phyloP scores from a whole-genome alignment of 2,888 invertebrate genomes.

The Spialia ferax region DNA sequence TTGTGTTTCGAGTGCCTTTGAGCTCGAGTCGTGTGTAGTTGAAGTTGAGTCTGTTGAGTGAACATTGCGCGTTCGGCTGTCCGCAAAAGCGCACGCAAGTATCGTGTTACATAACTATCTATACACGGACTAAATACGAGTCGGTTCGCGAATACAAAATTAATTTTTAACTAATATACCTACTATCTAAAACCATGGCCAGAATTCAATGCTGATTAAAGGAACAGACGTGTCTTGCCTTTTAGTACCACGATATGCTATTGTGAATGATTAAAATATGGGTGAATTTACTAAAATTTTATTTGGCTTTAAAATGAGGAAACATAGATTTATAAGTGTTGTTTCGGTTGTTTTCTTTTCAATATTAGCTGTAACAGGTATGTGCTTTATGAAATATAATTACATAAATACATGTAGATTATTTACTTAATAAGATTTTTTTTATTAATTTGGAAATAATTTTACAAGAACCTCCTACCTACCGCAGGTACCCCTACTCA shows the following conservation, averaged over 20 bases:
- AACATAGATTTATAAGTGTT: conserved; percentile 57
- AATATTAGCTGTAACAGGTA: conserved; percentile 66
- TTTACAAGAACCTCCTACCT: no score
- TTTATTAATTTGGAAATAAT: no score
- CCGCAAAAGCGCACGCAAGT: conserved; percentile 72
- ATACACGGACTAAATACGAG: conserved; percentile 37
- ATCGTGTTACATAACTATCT: conserved; percentile 59
- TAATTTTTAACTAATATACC: conserved; percentile 50
- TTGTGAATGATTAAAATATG: conserved; percentile 55
- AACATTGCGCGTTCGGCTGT: conserved; percentile 74
- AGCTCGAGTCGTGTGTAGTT: conserved; percentile 48
- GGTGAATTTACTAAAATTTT: conserved; percentile 46
- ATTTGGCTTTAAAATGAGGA: conserved; percentile 60
- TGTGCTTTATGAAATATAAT: conserved; percentile 47
- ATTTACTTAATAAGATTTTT: no score
- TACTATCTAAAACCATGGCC: conserved; percentile 50
- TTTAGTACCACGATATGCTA: conserved; percentile 61
- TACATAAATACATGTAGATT: no score
- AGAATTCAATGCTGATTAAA: conserved; percentile 69
- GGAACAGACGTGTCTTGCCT: conserved; percentile 46
- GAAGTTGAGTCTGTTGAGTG: conserved; percentile 42
- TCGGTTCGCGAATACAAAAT: conserved; percentile 32
- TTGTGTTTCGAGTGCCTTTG: conserved; percentile 47
- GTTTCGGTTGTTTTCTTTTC: conserved; percentile 60
- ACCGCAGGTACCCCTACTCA: no score